Evolutionary conservation across 2,113 vertebrate genomes (phyloP).

Genomic region (Formicarius rufipectus): DNA sequence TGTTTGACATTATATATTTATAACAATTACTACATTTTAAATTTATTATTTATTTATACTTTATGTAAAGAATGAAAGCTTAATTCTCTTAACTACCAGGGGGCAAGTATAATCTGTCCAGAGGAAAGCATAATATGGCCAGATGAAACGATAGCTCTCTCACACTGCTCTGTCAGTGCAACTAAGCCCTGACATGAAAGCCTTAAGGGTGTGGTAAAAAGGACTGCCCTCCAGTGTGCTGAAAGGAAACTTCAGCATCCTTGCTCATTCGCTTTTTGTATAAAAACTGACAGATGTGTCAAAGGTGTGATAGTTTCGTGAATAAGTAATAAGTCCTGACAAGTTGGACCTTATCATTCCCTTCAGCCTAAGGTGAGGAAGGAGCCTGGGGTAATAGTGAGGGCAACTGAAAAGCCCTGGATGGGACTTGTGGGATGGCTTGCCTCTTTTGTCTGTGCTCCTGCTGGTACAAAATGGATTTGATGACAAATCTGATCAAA

Average conservation of each 20-base stretch:
- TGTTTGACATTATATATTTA: not conserved
- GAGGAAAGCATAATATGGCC: not conserved
- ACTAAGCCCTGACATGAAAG: slow-evolving; percentile 56
- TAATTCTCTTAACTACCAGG: slow-evolving; percentile 16
- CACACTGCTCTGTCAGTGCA: slow-evolving; percentile 52
- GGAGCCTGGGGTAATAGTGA: slow-evolving; percentile 51
- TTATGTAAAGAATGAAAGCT: not conserved
- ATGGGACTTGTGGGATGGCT: slow-evolving; percentile 47
- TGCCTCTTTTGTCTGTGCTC: not conserved
- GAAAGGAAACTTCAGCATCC: slow-evolving; percentile 68
- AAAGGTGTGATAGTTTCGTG: slow-evolving; percentile 73
- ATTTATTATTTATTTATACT: not conserved
- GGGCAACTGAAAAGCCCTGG: slow-evolving; percentile 55
- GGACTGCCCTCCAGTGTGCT: slow-evolving; percentile 64
- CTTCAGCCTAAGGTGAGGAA: slow-evolving; percentile 73
- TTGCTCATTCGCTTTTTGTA: slow-evolving; percentile 72
- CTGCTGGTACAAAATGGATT: slow-evolving; percentile 51
- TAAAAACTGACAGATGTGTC: slow-evolving; percentile 82
- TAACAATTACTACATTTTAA: not conserved
- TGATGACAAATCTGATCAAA: slow-evolving; percentile 57
- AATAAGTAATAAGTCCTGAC: slow-evolving; percentile 79
- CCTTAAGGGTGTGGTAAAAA: slow-evolving; percentile 68
- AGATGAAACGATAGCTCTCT: slow-evolving; percentile 45
- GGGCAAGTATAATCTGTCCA: slow-evolving; percentile 47
- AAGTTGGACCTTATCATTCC: slow-evolving; percentile 76